Percentiles rank a stretch among this genome's conserved stretches.
Conservation (phyloP, 2,888 invertebrate genomes). For the Sphinx pinastri region DNA sequence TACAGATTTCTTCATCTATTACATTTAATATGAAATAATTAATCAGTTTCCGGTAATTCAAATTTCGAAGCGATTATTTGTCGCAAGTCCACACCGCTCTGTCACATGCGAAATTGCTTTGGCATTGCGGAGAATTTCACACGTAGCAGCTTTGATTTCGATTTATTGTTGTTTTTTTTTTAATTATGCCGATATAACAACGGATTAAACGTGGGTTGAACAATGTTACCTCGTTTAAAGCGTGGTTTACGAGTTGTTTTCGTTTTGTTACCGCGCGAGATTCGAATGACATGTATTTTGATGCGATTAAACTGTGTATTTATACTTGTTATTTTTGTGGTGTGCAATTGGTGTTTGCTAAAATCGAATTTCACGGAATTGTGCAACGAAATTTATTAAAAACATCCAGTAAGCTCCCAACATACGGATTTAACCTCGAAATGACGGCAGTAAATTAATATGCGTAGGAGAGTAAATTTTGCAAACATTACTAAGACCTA, state of each 20-base stretch:
- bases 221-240: slow-evolving; percentile 4
- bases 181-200: slow-evolving; percentile 16
- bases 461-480: no score
- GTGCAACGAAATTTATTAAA: no score
- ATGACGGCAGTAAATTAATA: no score
- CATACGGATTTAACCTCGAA: no score
- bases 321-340: background rate
- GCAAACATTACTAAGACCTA: no score
- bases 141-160: slow-evolving; percentile 39
- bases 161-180: slow-evolving; percentile 35
- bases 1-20: background rate
- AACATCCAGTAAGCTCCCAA: no score
- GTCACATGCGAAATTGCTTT: slow-evolving; percentile 33
- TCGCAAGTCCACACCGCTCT: slow-evolving; percentile 36
- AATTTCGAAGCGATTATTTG: slow-evolving; percentile 21
- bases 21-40: background rate
- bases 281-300: background rate
- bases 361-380: background rate
- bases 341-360: background rate
- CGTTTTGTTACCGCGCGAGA: background rate
- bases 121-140: slow-evolving; percentile 36
- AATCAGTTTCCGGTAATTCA: background rate
- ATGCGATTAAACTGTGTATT: slow-evolving; percentile 1
- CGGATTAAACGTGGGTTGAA: slow-evolving; percentile 21
- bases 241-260: slow-evolving; percentile 17